phyloP scores from a whole-genome alignment of 1,140 invertebrate genomes.

The Pissodes strobi region DNA sequence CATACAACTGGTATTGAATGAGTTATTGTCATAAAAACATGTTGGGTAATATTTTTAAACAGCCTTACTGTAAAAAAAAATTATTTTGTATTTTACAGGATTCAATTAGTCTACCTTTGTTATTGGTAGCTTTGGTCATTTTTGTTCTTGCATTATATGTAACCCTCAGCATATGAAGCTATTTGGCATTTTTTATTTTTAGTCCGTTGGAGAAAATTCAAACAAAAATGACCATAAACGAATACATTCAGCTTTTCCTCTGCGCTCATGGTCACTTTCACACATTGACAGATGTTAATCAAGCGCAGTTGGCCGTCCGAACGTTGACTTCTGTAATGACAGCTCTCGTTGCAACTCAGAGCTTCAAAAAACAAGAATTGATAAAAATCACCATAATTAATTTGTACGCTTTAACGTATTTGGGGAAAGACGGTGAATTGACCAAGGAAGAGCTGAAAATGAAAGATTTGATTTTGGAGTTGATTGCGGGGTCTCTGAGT shows the following conservation, averaged over 20 bases:
- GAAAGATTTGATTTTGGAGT: slow-evolving; percentile 64
- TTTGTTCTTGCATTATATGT: too few relatives aligned
- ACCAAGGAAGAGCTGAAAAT: slow-evolving; percentile 62
- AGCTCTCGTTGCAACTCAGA: slow-evolving; percentile 75
- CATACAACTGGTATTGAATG: too few relatives aligned
- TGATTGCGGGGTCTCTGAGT: slow-evolving; percentile 71
- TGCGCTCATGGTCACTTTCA: slow-evolving; percentile 69
- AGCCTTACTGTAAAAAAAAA: too few relatives aligned
- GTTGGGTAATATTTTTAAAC: too few relatives aligned
- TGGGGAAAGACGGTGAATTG: slow-evolving; percentile 59
- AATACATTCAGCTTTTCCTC: slow-evolving; percentile 72
- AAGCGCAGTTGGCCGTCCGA: slow-evolving; percentile 64
- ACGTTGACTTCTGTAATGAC: slow-evolving; percentile 71
- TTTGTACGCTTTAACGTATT: slow-evolving; percentile 72
- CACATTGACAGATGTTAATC: slow-evolving; percentile 62
- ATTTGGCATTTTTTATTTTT: slow-evolving; percentile 44
- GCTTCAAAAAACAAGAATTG: slow-evolving; percentile 74
- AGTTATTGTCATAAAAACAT: too few relatives aligned
- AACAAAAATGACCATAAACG: slow-evolving; percentile 66
- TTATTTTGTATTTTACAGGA: too few relatives aligned
- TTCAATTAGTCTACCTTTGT: too few relatives aligned
- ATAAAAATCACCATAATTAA: slow-evolving; percentile 77
- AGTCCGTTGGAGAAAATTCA: slow-evolving; percentile 61
- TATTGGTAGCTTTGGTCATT: too few relatives aligned
- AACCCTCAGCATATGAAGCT: too few relatives aligned